Evolutionary conservation across 2,113 vertebrate species (phyloP).

Genomic region (Tetraodon nigroviridis): DNA sequence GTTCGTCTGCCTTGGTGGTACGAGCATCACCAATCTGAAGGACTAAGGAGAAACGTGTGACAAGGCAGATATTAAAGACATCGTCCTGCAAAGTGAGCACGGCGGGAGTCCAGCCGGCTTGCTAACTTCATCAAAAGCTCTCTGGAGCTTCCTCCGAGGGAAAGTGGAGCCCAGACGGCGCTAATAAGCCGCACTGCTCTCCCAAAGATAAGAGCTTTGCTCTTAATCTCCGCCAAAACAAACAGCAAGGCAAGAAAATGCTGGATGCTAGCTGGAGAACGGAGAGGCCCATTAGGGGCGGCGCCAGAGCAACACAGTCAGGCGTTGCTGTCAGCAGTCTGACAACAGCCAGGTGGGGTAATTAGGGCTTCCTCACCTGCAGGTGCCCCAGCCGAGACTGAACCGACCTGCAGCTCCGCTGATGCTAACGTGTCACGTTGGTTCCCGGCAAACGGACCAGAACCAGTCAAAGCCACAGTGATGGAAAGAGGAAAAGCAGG

Average conservation of each 20-base stretch:
- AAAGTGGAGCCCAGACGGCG: conserved; percentile 19
- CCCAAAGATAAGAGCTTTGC: conserved; percentile 52
- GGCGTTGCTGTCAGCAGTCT: no score
- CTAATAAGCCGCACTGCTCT: conserved; percentile 51
- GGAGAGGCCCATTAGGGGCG: conserved; percentile 12
- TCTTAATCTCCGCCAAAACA: conserved; percentile 51
- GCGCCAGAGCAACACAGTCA: background rate
- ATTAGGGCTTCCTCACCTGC: background rate
- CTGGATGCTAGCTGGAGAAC: conserved; percentile 26
- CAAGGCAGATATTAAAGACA: conserved; percentile 21
- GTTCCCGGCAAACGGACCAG: background rate
- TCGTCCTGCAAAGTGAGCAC: conserved; percentile 11
- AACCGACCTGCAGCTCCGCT: background rate
- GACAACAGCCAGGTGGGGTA: background rate
- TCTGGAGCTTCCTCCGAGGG: conserved; percentile 35
- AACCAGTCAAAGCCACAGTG: background rate
- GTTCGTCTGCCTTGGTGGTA: background rate
- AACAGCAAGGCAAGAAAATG: conserved; percentile 30
- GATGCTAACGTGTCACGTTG: background rate
- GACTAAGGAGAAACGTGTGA: background rate
- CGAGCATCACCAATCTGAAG: background rate
- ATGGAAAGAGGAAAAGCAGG: conserved; percentile 17
- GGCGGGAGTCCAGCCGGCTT: conserved; percentile 26
- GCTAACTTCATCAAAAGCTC: conserved; percentile 17
- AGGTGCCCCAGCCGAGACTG: no score